Percentiles rank a stretch among this genome's conserved stretches.
Evolutionary conservation across 2,113 vertebrate species (phyloP).

Genomic region (Progne subis): DNA sequence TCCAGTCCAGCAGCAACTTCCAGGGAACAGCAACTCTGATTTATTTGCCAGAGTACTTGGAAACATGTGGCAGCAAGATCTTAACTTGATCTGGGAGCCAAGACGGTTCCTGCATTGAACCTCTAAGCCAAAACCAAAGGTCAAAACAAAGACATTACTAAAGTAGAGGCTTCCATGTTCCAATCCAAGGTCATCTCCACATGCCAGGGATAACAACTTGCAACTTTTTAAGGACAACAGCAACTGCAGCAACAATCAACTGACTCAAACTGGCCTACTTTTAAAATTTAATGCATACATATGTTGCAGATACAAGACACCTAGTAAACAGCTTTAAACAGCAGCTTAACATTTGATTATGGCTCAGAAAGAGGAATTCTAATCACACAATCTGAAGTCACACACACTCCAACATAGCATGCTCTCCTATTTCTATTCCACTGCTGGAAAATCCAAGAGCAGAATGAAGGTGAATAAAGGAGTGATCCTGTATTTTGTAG

Average conservation of each 20-base stretch:
- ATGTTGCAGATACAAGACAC: background rate
- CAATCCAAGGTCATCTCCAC: background rate
- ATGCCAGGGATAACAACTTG: background rate
- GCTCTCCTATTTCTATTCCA: background rate
- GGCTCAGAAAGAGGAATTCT: background rate
- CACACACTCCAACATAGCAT: background rate
- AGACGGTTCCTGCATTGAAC: background rate
- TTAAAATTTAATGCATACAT: background rate
- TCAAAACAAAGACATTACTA: background rate
- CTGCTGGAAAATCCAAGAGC: background rate
- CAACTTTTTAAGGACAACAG: background rate
- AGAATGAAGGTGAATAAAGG: background rate
- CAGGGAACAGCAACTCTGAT: background rate
- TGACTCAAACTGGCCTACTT: background rate
- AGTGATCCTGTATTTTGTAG: background rate
- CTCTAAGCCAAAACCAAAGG: slow-evolving; percentile 19
- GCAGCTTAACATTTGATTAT: background rate
- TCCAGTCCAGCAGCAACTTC: background rate
- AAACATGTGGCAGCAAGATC: background rate
- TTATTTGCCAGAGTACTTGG: background rate
- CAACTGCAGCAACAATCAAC: background rate
- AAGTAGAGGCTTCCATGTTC: background rate
- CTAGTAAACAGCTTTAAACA: background rate
- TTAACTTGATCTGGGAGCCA: background rate
- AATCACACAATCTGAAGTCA: background rate